phyloP scores from a whole-genome alignment of 2,797 vertebrate genomes.

The Dendrocincla tyrannina region DNA sequence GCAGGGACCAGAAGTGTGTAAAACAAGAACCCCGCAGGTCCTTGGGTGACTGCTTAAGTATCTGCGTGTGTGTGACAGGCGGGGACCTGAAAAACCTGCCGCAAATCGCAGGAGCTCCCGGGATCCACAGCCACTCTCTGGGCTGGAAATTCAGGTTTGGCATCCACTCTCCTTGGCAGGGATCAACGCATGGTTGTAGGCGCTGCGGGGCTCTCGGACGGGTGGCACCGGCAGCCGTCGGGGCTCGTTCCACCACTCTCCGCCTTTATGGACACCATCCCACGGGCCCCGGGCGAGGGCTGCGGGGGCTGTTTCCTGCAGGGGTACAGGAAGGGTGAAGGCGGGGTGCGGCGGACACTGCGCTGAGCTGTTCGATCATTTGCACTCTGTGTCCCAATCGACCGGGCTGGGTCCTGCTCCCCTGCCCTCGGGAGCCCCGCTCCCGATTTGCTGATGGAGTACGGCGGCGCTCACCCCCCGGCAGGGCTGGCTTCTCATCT shows the following conservation, averaged over 20 bases:
- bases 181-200: background rate
- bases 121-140: constrained; percentile 26
- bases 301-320: background rate
- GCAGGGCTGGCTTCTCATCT: background rate
- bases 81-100: constrained; percentile 78
- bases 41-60: constrained; percentile 64
- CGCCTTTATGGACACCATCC: background rate
- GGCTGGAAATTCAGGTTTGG: constrained; percentile 77
- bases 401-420: background rate
- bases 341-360: background rate
- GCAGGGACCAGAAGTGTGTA: background rate
- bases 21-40: constrained; percentile 9
- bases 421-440: fast-evolving
- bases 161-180: constrained; percentile 22
- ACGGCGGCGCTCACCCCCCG: fast-evolving
- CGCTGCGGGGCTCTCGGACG: background rate
- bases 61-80: constrained; percentile 63
- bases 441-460: background rate
- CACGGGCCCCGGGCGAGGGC: background rate
- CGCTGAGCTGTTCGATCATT: fast-evolving
- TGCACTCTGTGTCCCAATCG: background rate
- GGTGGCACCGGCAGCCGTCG: background rate
- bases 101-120: constrained; percentile 46
- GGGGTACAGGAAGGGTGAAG: background rate
- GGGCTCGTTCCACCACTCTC: background rate